Conservation (phyloP, 2,113 vertebrate species). For the Recurvirostra avosetta region DNA sequence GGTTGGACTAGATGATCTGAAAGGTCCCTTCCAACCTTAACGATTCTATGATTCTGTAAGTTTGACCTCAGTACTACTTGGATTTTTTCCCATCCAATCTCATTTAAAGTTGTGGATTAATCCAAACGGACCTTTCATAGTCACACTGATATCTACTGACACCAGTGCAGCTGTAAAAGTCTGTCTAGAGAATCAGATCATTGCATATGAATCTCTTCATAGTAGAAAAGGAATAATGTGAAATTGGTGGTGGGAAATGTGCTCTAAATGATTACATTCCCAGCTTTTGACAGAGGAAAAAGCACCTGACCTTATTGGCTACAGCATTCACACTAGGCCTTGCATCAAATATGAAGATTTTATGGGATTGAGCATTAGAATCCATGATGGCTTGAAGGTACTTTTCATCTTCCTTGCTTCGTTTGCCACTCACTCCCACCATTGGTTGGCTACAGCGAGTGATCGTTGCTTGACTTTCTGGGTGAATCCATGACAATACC, state of each 20-base stretch:
- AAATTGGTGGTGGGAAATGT: neutral
- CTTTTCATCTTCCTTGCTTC: constrained; percentile 96
- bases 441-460: constrained; percentile 94
- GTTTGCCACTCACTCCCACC: constrained; percentile 91
- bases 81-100: neutral
- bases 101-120: neutral
- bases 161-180: neutral
- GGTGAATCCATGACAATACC: constrained; percentile 98
- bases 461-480: constrained; percentile 94
- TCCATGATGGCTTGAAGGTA: constrained; percentile 97
- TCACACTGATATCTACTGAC: neutral
- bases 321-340: constrained; percentile 93
- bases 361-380: constrained; percentile 96
- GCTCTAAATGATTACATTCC: neutral
- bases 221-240: neutral
- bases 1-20: too few relatives aligned
- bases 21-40: too few relatives aligned
- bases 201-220: neutral
- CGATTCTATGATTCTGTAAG: too few relatives aligned
- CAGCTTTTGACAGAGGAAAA: neutral
- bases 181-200: neutral
- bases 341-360: constrained; percentile 97
- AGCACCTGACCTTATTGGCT: constrained; percentile 87
- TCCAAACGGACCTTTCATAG: neutral
- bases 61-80: neutral